Conservation (phyloP, 2,797 vertebrate species). For the Mallotus villosus region DNA sequence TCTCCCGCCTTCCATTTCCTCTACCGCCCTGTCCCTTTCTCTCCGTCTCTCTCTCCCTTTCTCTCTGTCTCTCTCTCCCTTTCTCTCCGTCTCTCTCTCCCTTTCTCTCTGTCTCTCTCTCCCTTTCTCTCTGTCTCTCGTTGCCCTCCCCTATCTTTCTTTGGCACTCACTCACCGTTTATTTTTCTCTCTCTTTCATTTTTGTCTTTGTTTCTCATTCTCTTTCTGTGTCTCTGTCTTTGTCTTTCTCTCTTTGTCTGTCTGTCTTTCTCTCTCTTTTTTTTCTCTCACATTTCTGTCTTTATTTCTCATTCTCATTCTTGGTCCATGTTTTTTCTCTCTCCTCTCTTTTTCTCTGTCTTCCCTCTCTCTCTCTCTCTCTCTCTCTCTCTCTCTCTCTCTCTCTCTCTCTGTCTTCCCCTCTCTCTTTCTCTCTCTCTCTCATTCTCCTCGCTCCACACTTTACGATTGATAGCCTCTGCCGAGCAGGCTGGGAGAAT, state of each 20-base stretch:
- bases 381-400: neutral
- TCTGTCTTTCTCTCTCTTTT: too few relatives aligned
- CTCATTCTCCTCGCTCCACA: slow-evolving; percentile 56
- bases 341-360: slow-evolving; percentile 29
- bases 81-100: slow-evolving; percentile 23
- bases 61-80: too few relatives aligned
- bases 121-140: slow-evolving; percentile 49
- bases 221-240: neutral
- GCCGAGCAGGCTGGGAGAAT: slow-evolving; percentile 31
- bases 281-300: too few relatives aligned
- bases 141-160: neutral
- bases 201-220: neutral
- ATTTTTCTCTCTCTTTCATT: slow-evolving; percentile 36
- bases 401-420: slow-evolving; percentile 46
- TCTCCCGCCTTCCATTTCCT: slow-evolving; percentile 22
- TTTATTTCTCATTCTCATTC: too few relatives aligned
- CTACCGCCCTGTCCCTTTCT: slow-evolving; percentile 36
- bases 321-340: neutral
- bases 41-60: slow-evolving; percentile 53
- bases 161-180: neutral
- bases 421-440: slow-evolving; percentile 17
- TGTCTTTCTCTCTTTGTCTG: too few relatives aligned
- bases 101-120: slow-evolving; percentile 23
- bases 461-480: slow-evolving; percentile 54
- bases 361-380: neutral